Evolutionary conservation across 2,888 invertebrate genomes (phyloP).

Genomic region (Acanthosepion esculentum): DNA sequence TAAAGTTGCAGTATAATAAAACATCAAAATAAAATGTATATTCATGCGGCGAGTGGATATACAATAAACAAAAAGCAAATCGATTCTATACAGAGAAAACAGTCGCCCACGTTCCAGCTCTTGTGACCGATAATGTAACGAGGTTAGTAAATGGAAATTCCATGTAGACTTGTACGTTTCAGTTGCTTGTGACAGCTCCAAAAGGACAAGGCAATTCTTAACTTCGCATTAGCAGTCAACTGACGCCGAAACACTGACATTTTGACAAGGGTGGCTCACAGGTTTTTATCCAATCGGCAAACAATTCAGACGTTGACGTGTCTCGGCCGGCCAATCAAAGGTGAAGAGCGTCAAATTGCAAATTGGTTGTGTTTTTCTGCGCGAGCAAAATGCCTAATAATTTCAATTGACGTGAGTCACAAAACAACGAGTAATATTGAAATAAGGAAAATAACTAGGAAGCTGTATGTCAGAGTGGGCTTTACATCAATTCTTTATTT

Average conservation of each 20-base stretch:
- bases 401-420: neutral
- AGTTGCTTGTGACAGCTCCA: neutral
- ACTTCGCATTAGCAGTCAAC: neutral
- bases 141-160: neutral
- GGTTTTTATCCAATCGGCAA: neutral
- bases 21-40: too few species aligned
- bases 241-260: neutral
- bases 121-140: neutral
- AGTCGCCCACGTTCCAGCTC: neutral
- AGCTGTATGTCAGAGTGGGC: neutral
- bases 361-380: neutral
- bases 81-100: too few species aligned
- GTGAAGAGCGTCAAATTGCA: neutral
- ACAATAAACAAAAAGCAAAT: too few species aligned
- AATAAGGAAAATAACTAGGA: neutral
- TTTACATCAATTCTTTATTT: too few species aligned
- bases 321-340: neutral
- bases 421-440: neutral
- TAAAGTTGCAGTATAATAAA: too few species aligned
- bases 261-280: neutral
- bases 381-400: neutral
- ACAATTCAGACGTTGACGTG: neutral
- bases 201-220: neutral
- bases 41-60: too few species aligned
- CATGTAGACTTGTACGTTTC: neutral